Base-by-base conservation (phyloP, 2,113 vertebrate genomes). In the Numenius arquata region DNA sequence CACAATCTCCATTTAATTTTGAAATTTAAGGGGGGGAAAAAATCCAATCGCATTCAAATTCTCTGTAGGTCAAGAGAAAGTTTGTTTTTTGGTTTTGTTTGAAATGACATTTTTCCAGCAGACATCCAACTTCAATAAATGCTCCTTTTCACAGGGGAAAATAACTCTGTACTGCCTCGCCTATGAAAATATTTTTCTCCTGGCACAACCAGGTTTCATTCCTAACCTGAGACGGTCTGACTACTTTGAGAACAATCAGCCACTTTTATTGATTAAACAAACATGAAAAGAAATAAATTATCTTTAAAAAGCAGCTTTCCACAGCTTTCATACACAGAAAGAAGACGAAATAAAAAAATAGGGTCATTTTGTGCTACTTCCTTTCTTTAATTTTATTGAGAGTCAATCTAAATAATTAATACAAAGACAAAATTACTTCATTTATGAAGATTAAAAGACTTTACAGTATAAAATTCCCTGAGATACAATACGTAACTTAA, bases 381-480 rank as follows among this genome's bases (percentile, higher is more conserved):
- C 11, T 91, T 88, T 56, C 29, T 81, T 77, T 74, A 53, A 63
- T 72, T 96, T 95, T 90, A 97, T 96, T 96, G 62, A 50, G 6
- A 29, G 40, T 78, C 63, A 76, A 30, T 58, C 70, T 90, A 61
- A 70, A 83, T 82, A 53, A 88, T 92, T 59, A 90, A 68, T 93
- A 82, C 83, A 90, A 73, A 52, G 59, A 63, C 40, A 77, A 92
- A 84, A 22, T 66, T 82, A 65, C 34, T 91, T 71, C 62, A 85
- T 75, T 74, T n/a, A 29, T 32, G 30, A 88, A 74, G 62, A 73
- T 62, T 38, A 92, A 82, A 38, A 93, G 45, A 52, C 12, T 18
- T 89, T 56, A 70, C 50, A 88, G 47, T 74, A 96, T 66, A 88
- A 96, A 96, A 94, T 80, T 97, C 93, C 96, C 96, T 97, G 97